Percentiles rank a stretch among this genome's conserved stretches.
Conservation (phyloP, 2,888 invertebrate genomes). For the Scrobipalpa costella region DNA sequence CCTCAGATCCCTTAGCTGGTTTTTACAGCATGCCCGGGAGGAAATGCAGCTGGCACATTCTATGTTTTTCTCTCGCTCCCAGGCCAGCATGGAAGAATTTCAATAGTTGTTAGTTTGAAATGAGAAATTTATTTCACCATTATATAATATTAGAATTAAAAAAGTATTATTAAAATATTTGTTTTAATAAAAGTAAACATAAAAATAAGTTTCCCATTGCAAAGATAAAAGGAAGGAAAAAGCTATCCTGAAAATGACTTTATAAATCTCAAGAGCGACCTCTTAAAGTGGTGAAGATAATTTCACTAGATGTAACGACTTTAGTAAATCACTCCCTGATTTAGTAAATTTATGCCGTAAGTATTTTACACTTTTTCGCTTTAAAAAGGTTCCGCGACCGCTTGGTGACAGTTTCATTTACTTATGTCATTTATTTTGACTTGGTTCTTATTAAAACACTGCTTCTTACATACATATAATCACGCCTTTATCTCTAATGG, state of each 20-base stretch:
- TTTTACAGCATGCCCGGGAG: too few species aligned
- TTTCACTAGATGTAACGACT: conserved; percentile 30
- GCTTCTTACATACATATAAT: too few species aligned
- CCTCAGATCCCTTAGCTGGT: too few species aligned
- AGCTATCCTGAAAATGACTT: conserved; percentile 36
- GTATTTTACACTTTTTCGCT: conserved; percentile 25
- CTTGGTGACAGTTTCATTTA: conserved; percentile 3
- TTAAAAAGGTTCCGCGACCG: conserved; percentile 9
- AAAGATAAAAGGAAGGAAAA: not conserved
- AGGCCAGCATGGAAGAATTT: too few species aligned
- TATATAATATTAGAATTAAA: too few species aligned
- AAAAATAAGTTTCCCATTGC: not conserved
- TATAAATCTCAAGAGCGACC: conserved; percentile 33
- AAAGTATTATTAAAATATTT: too few species aligned
- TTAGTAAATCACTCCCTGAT: conserved; percentile 31
- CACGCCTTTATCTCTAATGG: too few species aligned
- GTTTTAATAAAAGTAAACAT: too few species aligned
- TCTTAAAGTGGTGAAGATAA: conserved; percentile 33
- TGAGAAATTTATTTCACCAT: too few species aligned
- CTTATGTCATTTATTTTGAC: conserved; percentile 14
- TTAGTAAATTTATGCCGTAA: conserved; percentile 29
- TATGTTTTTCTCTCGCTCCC: too few species aligned
- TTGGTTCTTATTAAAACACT: not conserved
- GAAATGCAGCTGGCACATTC: too few species aligned
- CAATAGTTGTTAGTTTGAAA: too few species aligned